Evolutionary conservation across 2,888 invertebrate species (phyloP).

Genomic region (Drosophila maculinotata): DNA sequence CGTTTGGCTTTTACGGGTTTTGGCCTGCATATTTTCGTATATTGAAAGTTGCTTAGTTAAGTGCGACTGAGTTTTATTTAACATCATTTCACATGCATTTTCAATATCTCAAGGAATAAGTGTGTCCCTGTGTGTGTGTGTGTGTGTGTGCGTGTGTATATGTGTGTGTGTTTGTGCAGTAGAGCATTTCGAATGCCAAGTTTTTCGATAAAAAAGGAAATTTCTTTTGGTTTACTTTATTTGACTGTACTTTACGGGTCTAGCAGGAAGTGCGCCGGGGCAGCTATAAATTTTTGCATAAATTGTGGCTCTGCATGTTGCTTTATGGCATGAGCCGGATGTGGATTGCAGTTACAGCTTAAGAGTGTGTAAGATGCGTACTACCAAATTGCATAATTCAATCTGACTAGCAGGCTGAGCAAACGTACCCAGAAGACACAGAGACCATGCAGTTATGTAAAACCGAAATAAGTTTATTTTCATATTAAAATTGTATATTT

Average conservation of each 20-base stretch:
- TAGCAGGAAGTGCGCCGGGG: slow-evolving; percentile 64
- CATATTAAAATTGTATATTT: slow-evolving; percentile 5
- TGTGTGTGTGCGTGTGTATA: slow-evolving; percentile 15
- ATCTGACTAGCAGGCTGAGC: slow-evolving; percentile 36
- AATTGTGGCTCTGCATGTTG: slow-evolving; percentile 61
- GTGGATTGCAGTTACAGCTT: slow-evolving; percentile 63
- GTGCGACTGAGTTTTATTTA: slow-evolving; percentile 67
- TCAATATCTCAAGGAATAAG: slow-evolving; percentile 43
- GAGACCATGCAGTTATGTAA: not conserved
- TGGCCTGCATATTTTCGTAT: slow-evolving; percentile 25
- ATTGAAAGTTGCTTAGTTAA: slow-evolving; percentile 63
- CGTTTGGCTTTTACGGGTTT: slow-evolving; percentile 18
- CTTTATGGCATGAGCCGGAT: slow-evolving; percentile 70
- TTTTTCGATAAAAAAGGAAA: slow-evolving; percentile 68
- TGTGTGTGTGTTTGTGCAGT: slow-evolving; percentile 27
- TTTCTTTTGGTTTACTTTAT: slow-evolving; percentile 48
- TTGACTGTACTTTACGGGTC: slow-evolving; percentile 20
- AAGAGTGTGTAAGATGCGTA: slow-evolving; percentile 60
- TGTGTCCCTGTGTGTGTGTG: not conserved
- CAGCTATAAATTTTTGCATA: slow-evolving; percentile 74
- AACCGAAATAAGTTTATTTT: slow-evolving; percentile 24
- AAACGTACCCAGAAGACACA: not conserved
- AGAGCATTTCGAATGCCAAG: slow-evolving; percentile 64
- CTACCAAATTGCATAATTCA: slow-evolving; percentile 63
- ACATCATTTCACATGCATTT: slow-evolving; percentile 53